Base-by-base conservation (phyloP, 2,888 invertebrate species). In the Nemotelus nigrinus region DNA sequence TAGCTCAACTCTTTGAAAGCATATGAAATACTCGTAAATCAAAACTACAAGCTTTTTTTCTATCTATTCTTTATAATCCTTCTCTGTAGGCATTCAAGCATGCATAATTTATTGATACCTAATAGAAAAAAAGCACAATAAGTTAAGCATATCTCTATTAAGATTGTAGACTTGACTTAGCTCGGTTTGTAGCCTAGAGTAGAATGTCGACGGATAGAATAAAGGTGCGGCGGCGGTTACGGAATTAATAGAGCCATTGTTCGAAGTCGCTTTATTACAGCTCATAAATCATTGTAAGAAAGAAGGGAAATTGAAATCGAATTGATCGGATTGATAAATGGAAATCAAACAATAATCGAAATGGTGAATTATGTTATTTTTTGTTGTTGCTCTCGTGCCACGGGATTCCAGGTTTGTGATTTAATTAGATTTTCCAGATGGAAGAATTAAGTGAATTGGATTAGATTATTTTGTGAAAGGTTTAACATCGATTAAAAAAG, bases 321-420 rank as follows among this genome's bases (percentile, higher is more conserved):
- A 70, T 70, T 70, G 70, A 70, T 70, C 55, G 55, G 41, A 47
- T 70, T 70, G 70, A 70, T 70, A 70, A 70, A 70, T 70, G 70
- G 55, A 53, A 70, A 70, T 39, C 70, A 70, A 70, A 70, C 70
- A 70, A 70, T 70, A 47, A 43, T 53, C 55, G 6, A 41, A 60
- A 25, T 25, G 25, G 25, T 25, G 25, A 25, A 25, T 25, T 25
- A 25, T 25, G 25, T 25, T 25, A 25, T 25, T 25, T 25, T 25
- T 25, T 25, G 25, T 25, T 25, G 25, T 25, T 25, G 25, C 25
- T 25, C 25, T 25, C 25, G 25, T 25, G 25, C 25, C 25, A 25
- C 25, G 25, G 25, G 25, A 25, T 25, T 25, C 25, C 25, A 25
- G 25, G 25, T 25, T 25, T 25, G 25, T 25, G 25, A 25, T 25